phyloP scores from a whole-genome alignment of 2,113 vertebrate genomes.

The Ploceus nigricollis region DNA sequence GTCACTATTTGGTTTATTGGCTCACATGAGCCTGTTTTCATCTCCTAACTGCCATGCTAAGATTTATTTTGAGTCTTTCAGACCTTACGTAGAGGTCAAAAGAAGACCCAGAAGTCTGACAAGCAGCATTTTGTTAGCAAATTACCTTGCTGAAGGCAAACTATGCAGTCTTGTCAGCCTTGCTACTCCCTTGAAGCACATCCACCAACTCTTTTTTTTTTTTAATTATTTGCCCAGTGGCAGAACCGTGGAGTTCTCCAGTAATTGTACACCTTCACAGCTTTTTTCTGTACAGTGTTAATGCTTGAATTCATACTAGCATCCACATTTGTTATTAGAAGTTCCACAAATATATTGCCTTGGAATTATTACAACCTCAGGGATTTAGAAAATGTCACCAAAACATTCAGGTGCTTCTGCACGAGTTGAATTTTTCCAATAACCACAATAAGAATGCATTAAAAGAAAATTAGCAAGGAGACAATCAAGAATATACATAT shows the following conservation, averaged over 20 bases:
- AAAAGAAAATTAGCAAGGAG: not conserved
- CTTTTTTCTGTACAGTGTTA: not conserved
- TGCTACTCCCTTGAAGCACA: not conserved
- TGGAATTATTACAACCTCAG: not conserved
- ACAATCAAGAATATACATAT: not conserved
- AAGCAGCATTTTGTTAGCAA: not conserved
- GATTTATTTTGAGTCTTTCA: not conserved
- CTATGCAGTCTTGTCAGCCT: not conserved
- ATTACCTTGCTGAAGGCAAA: not conserved
- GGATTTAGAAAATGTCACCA: not conserved
- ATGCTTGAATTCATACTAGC: not conserved
- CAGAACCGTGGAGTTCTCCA: not conserved
- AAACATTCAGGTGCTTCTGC: not conserved
- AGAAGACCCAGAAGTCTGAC: not conserved
- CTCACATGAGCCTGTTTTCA: not conserved
- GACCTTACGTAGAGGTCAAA: not conserved
- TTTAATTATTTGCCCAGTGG: not conserved
- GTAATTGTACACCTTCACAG: not conserved
- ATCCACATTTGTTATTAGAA: not conserved
- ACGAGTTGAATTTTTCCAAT: not conserved
- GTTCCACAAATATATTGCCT: not conserved
- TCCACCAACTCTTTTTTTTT: not conserved
- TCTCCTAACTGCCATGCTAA: not conserved
- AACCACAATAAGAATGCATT: not conserved
- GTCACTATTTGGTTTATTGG: not conserved